A percentile compares a stretch with the other conserved stretches of the same genome.
These are phyloP conservation scores for Trissolcus basalis DNA, from an alignment of 1,140 invertebrate species.

Conservation along the genomic window DNA sequence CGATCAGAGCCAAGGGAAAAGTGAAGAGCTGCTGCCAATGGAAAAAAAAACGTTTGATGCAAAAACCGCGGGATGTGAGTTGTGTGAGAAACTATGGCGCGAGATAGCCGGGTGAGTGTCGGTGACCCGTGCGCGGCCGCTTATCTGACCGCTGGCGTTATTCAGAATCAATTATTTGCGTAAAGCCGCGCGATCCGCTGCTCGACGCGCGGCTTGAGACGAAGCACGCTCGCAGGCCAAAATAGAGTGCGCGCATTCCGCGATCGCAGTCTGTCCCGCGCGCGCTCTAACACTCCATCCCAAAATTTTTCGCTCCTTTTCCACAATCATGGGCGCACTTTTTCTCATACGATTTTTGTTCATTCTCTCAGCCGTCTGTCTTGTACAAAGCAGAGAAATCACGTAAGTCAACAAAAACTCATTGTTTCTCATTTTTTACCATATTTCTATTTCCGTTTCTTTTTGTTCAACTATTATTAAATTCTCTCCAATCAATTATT, in stretches of 20 bases:
- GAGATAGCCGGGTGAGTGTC: constrained; percentile 36
- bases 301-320: neutral
- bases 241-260: constrained; percentile 56
- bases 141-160: constrained; percentile 53
- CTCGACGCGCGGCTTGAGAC: neutral
- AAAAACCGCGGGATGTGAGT: constrained; percentile 26
- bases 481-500: no score
- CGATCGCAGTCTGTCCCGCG: constrained; percentile 43
- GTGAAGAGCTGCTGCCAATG: neutral
- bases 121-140: constrained; percentile 40
- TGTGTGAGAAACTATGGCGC: constrained; percentile 13
- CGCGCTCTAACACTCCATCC: constrained; percentile 8
- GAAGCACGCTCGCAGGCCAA: constrained; percentile 30
- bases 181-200: constrained; percentile 32
- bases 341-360: constrained; percentile 27
- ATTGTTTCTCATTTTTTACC: no score
- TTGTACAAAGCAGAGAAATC: constrained; percentile 25
- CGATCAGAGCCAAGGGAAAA: no score
- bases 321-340: constrained; percentile 28
- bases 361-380: constrained; percentile 4
- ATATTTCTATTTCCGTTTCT: no score
- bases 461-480: no score
- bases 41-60: neutral
- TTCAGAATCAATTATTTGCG: constrained; percentile 58
- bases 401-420: constrained; percentile 19